Evolutionary conservation across 1,140 invertebrate species (phyloP).

Genomic region (Ceratosolen fusciceps): DNA sequence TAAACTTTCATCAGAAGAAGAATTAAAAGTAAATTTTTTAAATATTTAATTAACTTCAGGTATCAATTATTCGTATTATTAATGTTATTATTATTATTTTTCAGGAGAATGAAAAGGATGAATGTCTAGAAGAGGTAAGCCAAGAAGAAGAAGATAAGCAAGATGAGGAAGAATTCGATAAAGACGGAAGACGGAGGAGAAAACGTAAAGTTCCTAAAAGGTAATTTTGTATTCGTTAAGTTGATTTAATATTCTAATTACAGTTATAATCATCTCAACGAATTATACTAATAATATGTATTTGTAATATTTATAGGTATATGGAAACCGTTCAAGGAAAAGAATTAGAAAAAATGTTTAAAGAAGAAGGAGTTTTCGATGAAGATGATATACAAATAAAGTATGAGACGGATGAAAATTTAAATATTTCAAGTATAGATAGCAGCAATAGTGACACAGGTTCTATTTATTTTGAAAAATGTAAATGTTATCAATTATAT

Average conservation of each 20-base stretch:
- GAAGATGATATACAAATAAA: constrained; percentile 72
- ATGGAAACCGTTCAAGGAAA: constrained; percentile 81
- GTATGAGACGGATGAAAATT: constrained; percentile 52
- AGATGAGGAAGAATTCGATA: constrained; percentile 67
- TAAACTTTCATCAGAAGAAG: constrained; percentile 69
- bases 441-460: constrained; percentile 61
- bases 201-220: constrained; percentile 77
- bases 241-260: not conserved
- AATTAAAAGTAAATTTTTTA: constrained; percentile 57
- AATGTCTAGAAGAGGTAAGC: constrained; percentile 56
- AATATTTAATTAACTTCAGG: constrained; percentile 1
- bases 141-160: constrained; percentile 67
- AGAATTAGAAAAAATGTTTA: constrained; percentile 81
- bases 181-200: constrained; percentile 74
- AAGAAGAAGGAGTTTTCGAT: constrained; percentile 80
- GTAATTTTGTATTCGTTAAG: constrained; percentile 47
- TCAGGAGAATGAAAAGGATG: constrained; percentile 59
- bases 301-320: constrained; percentile 68
- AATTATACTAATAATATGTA: constrained; percentile 23
- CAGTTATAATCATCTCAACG: not conserved
- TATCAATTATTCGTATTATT: too few relatives aligned
- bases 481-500: not conserved
- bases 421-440: constrained; percentile 53
- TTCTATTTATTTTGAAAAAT: constrained; percentile 26
- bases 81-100: constrained; percentile 36